A percentile compares a stretch with the other conserved stretches of the same genome.
These are phyloP conservation scores for Bombus superbus DNA, from an alignment of 1,140 invertebrate species.

Conservation along the genomic window DNA sequence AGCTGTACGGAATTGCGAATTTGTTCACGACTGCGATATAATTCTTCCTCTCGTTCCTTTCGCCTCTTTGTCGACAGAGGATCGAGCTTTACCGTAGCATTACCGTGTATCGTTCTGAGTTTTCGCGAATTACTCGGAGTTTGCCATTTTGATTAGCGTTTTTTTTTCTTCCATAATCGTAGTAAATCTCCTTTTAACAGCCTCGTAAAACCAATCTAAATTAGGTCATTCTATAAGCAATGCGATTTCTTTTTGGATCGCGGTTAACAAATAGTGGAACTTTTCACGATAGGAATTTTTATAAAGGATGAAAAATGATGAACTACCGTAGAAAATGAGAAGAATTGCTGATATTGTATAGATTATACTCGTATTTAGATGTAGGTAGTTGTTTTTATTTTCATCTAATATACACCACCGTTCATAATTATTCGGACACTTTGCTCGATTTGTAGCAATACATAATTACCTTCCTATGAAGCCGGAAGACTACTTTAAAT, in stretches of 20 bases:
- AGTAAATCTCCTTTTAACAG: neutral
- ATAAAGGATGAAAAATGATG: neutral
- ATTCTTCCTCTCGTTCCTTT: neutral
- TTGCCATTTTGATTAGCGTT: neutral
- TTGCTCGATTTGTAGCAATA: no score
- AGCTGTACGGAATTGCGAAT: conserved; percentile 16
- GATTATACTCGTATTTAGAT: no score
- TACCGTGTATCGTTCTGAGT: neutral
- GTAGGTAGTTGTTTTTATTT: no score
- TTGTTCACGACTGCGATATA: conserved; percentile 12
- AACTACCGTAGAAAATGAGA: neutral
- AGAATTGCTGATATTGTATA: no score
- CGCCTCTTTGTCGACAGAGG: neutral
- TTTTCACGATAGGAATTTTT: neutral
- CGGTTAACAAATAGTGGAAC: neutral
- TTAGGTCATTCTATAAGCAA: neutral
- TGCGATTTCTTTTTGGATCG: neutral
- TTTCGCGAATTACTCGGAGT: neutral
- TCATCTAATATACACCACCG: no score
- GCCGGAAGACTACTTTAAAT: no score
- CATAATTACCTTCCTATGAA: no score
- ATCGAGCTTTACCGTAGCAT: neutral
- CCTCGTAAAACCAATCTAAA: neutral
- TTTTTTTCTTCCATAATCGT: neutral
- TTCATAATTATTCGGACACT: no score